phyloP scores from a whole-genome alignment of 1,140 invertebrate genomes.

The Nilaparvata lugens region DNA sequence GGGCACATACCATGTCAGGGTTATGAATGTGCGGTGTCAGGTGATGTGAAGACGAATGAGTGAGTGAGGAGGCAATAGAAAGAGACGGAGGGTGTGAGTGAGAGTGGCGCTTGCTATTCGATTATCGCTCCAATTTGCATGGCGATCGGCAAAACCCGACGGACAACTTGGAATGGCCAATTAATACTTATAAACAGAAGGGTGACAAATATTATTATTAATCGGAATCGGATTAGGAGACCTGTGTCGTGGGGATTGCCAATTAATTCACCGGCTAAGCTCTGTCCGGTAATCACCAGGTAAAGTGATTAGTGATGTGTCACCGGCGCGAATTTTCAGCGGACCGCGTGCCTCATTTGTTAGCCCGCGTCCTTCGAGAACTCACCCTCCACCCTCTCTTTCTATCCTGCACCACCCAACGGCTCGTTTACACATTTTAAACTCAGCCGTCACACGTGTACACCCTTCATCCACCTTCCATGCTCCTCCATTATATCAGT shows the following conservation, averaged over 20 bases:
- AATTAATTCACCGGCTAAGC: not conserved
- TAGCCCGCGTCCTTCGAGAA: too few species aligned
- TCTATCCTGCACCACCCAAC: too few species aligned
- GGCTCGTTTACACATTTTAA: too few species aligned
- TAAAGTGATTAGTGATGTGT: slow-evolving; percentile 4
- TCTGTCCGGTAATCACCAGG: slow-evolving; percentile 1
- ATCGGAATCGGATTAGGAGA: not conserved
- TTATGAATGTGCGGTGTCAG: too few species aligned
- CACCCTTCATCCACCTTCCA: too few species aligned
- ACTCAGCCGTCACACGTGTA: too few species aligned
- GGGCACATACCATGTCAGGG: too few species aligned
- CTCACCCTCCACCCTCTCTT: too few species aligned
- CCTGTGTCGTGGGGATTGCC: not conserved
- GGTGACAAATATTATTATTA: slow-evolving; percentile 5
- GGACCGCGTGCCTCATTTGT: too few species aligned
- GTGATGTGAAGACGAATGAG: not conserved
- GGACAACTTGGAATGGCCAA: not conserved
- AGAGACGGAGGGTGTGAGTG: not conserved
- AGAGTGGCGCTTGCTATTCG: not conserved
- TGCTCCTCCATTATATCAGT: too few species aligned
- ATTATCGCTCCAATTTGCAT: not conserved
- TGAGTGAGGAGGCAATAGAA: not conserved
- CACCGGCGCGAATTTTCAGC: not conserved
- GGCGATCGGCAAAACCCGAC: not conserved
- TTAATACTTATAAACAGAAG: slow-evolving; percentile 5